A percentile compares a stretch with the other conserved stretches of the same genome.
phyloP scores from a whole-genome alignment of 2,797 vertebrate genomes.

The Sardinella longiceps region DNA sequence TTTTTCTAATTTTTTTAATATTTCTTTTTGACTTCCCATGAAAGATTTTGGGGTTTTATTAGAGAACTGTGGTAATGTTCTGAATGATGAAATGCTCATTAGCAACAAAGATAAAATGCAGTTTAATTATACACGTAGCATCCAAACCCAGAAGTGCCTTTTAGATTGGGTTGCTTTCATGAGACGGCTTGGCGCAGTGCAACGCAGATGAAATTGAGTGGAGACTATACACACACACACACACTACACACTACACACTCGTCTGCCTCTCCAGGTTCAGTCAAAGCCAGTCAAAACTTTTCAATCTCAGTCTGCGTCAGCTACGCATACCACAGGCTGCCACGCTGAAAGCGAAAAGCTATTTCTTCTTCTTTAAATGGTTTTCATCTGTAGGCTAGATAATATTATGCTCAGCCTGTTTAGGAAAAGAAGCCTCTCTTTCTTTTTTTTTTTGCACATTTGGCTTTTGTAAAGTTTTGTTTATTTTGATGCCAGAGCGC shows the following conservation, averaged over 20 bases:
- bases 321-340: not conserved
- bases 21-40: not conserved
- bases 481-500: not conserved
- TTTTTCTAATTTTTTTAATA: not conserved
- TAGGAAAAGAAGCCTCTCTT: not conserved
- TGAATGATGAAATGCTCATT: not conserved
- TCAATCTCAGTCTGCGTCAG: not conserved
- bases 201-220: not conserved
- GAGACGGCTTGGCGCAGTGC: not conserved
- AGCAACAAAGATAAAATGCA: not conserved
- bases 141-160: not conserved
- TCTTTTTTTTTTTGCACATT: not conserved
- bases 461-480: not conserved
- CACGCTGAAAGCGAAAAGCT: not conserved
- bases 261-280: not conserved
- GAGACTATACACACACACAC: not conserved
- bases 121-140: not conserved
- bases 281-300: not conserved
- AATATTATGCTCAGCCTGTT: not conserved
- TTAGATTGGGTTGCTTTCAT: not conserved
- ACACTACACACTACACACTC: not conserved
- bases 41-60: not conserved
- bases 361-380: not conserved
- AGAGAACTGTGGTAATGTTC: not conserved
- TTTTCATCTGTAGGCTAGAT: not conserved